Evolutionary conservation across 2,797 vertebrate genomes (phyloP), one percentile per base, ranked within the genome.

Genomic region (Lithobates pipiens): DNA sequence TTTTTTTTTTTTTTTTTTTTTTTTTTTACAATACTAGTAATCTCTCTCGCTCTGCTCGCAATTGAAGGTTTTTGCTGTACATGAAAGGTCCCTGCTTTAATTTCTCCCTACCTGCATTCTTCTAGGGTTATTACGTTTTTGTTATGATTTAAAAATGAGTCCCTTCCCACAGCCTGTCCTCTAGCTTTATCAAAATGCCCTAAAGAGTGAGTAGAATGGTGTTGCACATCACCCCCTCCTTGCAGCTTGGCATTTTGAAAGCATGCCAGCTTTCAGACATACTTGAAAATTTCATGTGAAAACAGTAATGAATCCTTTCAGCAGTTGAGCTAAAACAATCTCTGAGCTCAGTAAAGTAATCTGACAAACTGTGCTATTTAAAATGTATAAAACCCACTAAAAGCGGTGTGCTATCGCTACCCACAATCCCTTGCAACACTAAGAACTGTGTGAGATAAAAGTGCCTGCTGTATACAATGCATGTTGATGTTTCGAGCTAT

Each of bases 281-380:
- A 36, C 61, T 70, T 76, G 0, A 27, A 76, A 16, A 42, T 67
- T 78, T 76, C 27, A 50, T 32, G 44, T 67, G 73, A 83, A 46
- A 75, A 69, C 63, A 69, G 67, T 80, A 80, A 80, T 77, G 50
- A 72, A 72, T 29, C 18, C 76, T 63, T 71, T 72, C 67, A 84
- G 67, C 76, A 10, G 42, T 67, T 69, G 3, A n/a, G 5, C 65
- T 76, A 83, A 77, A 69, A 77, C 65, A 70, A 76, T 74, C 34
- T 54, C 75, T 54, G 71, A 13, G 16, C 32, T 71, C 44, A 18
- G 44, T 36, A 50, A 36, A 29, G 42, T 69, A 29, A 80, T 69
- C 65, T 50, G 63, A 70, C 82, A 84, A 27, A 57, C 32, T 27
- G 10, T 11, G 27, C 65, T 39, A 67, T 76, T 69, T 57, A 39